A percentile compares a stretch with the other conserved stretches of the same genome.
Evolutionary conservation across 1,140 invertebrate genomes (phyloP).

Genomic region (Cyclina sinensis): DNA sequence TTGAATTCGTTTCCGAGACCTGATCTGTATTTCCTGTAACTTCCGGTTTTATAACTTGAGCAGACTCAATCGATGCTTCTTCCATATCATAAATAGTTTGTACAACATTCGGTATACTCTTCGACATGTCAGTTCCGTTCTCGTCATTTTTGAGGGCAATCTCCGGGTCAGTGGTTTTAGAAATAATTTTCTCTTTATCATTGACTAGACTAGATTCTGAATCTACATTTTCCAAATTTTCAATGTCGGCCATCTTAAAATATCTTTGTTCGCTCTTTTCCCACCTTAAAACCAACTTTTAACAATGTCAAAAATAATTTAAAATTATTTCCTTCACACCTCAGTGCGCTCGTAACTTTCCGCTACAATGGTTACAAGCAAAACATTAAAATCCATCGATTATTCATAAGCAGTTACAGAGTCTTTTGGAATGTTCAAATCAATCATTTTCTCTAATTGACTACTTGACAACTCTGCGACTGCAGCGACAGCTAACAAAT

Average conservation of each 20-base stretch:
- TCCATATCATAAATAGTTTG: neutral
- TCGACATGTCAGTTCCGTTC: neutral
- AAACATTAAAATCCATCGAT: constrained; percentile 19
- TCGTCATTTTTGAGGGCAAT: no score
- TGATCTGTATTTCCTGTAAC: neutral
- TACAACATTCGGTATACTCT: neutral
- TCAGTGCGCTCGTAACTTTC: neutral
- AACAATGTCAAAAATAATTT: neutral
- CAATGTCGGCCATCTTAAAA: neutral
- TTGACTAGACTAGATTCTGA: neutral
- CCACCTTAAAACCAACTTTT: no score
- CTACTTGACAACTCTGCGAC: neutral
- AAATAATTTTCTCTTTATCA: neutral
- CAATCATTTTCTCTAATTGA: neutral
- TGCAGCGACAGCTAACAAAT: no score
- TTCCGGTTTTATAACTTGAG: neutral
- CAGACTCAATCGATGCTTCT: neutral
- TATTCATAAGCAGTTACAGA: neutral
- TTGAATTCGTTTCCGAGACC: neutral
- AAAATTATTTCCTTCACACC: neutral
- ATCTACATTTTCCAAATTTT: neutral
- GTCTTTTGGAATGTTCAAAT: neutral
- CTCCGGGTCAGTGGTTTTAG: neutral
- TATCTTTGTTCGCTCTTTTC: neutral
- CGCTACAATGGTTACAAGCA: no score